Conservation (phyloP, 1,140 invertebrate genomes). For the Contarinia nasturtii region DNA sequence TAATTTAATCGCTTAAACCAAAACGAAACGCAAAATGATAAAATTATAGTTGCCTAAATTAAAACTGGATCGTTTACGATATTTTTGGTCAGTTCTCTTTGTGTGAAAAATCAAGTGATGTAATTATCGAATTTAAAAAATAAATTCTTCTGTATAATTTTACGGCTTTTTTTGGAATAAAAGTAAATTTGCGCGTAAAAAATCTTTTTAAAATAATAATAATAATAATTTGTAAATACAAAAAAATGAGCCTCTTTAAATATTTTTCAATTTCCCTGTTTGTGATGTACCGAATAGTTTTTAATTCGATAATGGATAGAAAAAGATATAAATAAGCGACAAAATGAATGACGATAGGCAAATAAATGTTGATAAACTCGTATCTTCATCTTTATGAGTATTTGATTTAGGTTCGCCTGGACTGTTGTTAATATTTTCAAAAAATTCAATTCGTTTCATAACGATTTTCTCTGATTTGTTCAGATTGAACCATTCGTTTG, state of each 20-base stretch:
- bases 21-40: too few relatives aligned
- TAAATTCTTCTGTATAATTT: too few relatives aligned
- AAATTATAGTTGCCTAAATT: too few relatives aligned
- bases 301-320: not conserved
- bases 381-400: not conserved
- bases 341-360: not conserved
- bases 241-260: conserved; percentile 3
- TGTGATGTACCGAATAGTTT: too few relatives aligned
- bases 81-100: too few relatives aligned
- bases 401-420: not conserved
- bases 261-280: not conserved
- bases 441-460: conserved; percentile 21
- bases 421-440: conserved; percentile 12
- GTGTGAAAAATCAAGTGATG: too few relatives aligned
- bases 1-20: too few relatives aligned
- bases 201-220: too few relatives aligned
- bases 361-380: not conserved
- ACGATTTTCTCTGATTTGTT: conserved; percentile 3
- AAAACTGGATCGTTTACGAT: too few relatives aligned
- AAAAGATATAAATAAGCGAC: not conserved
- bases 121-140: too few relatives aligned
- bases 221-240: not conserved
- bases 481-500: not conserved
- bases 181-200: too few relatives aligned
- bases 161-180: too few relatives aligned